These are phyloP conservation scores for Oncopodura yosiiana DNA, from an alignment of 1,140 invertebrate species.

Conservation along the genomic window DNA sequence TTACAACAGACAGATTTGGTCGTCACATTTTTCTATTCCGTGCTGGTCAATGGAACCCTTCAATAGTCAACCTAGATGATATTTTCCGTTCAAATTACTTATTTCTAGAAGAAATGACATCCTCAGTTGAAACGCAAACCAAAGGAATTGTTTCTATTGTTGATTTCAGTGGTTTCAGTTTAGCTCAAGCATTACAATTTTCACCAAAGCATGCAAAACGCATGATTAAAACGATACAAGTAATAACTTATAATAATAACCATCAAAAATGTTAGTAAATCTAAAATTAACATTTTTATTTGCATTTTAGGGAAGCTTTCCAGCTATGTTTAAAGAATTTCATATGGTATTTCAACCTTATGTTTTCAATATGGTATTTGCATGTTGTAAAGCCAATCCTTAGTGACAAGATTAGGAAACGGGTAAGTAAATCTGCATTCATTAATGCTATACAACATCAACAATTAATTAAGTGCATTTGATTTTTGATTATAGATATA, in stretches of 20 bases:
- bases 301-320: constrained; percentile 35
- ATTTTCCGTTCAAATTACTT: constrained; percentile 51
- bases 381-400: constrained; percentile 67
- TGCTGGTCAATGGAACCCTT: constrained; percentile 52
- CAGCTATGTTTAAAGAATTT: constrained; percentile 55
- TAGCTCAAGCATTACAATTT: constrained; percentile 58
- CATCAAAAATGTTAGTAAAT: no score
- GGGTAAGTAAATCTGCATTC: constrained; percentile 36
- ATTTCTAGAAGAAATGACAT: constrained; percentile 49
- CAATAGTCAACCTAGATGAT: constrained; percentile 46
- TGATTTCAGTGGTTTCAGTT: constrained; percentile 55
- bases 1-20: constrained; percentile 11
- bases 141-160: constrained; percentile 45
- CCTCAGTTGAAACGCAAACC: constrained; percentile 52
- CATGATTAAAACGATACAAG: constrained; percentile 56
- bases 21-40: constrained; percentile 21
- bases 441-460: no score
- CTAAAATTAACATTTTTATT: no score
- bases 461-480: no score
- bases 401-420: constrained; percentile 39
- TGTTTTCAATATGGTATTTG: constrained; percentile 63
- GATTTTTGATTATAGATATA: no score
- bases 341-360: constrained; percentile 70
- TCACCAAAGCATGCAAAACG: constrained; percentile 57
- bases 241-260: no score